Conservation (phyloP, 1,140 invertebrate species). For the Diorhabda elongata region DNA sequence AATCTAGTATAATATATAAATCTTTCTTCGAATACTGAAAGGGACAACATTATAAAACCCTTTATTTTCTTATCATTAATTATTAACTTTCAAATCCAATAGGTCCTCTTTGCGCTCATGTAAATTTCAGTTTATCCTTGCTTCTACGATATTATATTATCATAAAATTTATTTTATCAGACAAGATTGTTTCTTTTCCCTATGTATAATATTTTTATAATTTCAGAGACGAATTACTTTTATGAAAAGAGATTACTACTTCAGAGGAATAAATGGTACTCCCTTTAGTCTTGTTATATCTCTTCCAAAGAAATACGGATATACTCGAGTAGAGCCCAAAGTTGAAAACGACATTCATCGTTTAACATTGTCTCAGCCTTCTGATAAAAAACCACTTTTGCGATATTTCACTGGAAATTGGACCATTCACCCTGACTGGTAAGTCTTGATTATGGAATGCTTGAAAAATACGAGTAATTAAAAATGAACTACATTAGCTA, state of each 20-base stretch:
- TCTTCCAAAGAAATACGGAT: constrained; percentile 65
- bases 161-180: too few relatives aligned
- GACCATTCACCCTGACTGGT: constrained; percentile 90
- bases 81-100: too few relatives aligned
- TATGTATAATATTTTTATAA: neutral
- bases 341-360: constrained; percentile 63
- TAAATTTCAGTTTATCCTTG: too few relatives aligned
- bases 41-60: too few relatives aligned
- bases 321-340: constrained; percentile 65
- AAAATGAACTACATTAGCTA: too few relatives aligned
- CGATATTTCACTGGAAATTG: constrained; percentile 73
- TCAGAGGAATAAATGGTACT: constrained; percentile 59
- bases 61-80: too few relatives aligned
- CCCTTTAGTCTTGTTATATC: constrained; percentile 71
- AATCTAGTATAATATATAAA: too few relatives aligned
- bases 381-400: constrained; percentile 51
- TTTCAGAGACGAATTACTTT: constrained; percentile 54
- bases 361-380: constrained; percentile 54
- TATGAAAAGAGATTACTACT: constrained; percentile 63
- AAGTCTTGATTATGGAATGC: constrained; percentile 26
- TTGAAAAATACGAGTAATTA: too few relatives aligned
- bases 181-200: too few relatives aligned
- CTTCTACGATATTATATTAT: too few relatives aligned
- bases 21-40: too few relatives aligned
- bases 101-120: too few relatives aligned